Evolutionary conservation across 2,888 invertebrate species (phyloP), one percentile per base, ranked within the genome.

Genomic region (Diarsia brunnea): DNA sequence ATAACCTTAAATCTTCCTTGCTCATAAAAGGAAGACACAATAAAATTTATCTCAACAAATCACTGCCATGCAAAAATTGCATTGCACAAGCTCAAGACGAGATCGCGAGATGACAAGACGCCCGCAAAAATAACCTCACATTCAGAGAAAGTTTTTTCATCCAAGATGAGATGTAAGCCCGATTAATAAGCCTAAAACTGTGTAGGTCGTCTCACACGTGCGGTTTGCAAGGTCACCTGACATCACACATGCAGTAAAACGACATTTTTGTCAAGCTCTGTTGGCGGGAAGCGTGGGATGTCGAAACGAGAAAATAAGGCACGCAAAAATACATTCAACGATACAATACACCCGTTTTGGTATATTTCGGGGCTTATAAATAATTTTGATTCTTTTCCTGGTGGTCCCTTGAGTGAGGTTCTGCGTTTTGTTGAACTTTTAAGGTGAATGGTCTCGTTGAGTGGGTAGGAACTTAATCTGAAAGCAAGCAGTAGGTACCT

Each of bases 221-320:
- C 74, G 78, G 78, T 69, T 73, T 80, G 84, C 89, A 89, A 89
- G 89, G 89, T 89, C 89, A 80, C 60, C 67, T 90, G 90, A 89
- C 87, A 88, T 90, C 89, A 90, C 84, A 87, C 76, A 80, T 90
- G 90, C 90, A 90, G 88, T 87, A 85, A 78, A 86, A 87, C 88
- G 85, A 90, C 87, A 89, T 89, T 89, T 90, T 88, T 88, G 84
- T 84, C 61, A 58, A 79, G 63, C 84, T 78, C 66, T 74, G 80
- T 76, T 86, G 85, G 91, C 89, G 89, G 88, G 84, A 55, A 64
- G 79, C 87, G 89, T 90, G 89, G 89, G 90, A 74, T 64, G 88
- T 70, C 58, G 14, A 77, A 82, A 84, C 85, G 65, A 70, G 51
- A 75, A 87, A 83, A 86, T 78, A 85, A 78, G 80, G 66, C 68